phyloP scores from a whole-genome alignment of 2,888 invertebrate species.

The Drosophila testacea region DNA sequence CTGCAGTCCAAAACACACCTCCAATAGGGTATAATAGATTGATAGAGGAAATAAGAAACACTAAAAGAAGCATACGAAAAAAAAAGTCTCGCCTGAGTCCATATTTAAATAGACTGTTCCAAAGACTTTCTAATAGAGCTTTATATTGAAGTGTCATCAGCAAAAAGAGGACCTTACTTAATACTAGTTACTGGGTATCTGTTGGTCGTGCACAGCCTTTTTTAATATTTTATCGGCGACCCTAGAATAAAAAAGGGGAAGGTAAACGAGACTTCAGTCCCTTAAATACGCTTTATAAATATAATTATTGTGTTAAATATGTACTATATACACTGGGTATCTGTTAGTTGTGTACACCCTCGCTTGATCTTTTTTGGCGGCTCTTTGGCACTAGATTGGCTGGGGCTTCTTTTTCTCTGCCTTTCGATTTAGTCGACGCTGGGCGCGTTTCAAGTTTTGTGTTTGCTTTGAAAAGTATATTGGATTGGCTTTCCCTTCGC shows the following conservation, averaged over 20 bases:
- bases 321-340: constrained; percentile 15
- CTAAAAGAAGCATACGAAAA: too few species aligned
- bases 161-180: too few species aligned
- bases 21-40: neutral
- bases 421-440: constrained; percentile 48
- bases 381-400: constrained; percentile 61
- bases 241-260: too few species aligned
- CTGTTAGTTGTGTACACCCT: neutral
- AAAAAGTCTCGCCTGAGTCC: too few species aligned
- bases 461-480: constrained; percentile 80
- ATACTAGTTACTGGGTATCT: neutral
- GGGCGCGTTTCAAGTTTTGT: constrained; percentile 65
- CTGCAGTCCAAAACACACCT: constrained; percentile 6
- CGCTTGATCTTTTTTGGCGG: constrained; percentile 36
- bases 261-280: neutral
- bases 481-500: constrained; percentile 64
- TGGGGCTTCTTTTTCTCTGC: constrained; percentile 12
- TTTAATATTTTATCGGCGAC: too few species aligned
- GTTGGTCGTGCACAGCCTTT: neutral
- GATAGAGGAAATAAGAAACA: neutral
- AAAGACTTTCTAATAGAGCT: too few species aligned
- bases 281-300: too few species aligned
- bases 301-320: too few species aligned
- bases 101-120: too few species aligned
- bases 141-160: too few species aligned